Evolutionary conservation across 2,888 invertebrate species (phyloP).

Genomic region (Malthinus flaveolus): DNA sequence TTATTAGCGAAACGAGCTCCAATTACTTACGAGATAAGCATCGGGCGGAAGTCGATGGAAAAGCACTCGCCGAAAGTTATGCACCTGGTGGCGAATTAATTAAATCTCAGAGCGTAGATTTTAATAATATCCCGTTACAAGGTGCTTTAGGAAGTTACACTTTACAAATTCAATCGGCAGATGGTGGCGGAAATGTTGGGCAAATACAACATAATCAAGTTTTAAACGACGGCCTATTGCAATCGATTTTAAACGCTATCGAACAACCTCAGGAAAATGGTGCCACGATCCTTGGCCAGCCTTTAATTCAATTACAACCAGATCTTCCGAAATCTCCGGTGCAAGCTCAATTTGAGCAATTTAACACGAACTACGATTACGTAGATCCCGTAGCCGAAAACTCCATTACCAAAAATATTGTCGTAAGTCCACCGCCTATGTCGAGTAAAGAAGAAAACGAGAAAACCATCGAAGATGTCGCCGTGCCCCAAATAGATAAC

Average conservation of each 20-base stretch:
- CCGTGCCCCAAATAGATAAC: constrained; percentile 57
- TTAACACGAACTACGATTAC: constrained; percentile 38
- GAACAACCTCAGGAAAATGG: constrained; percentile 64
- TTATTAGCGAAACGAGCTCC: constrained; percentile 37
- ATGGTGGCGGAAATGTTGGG: constrained; percentile 53
- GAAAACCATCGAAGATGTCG: constrained; percentile 33
- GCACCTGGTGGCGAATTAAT: constrained; percentile 49
- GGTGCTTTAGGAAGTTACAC: constrained; percentile 69
- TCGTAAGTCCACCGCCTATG: constrained; percentile 53
- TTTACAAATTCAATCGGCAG: constrained; percentile 75
- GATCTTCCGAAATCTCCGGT: constrained; percentile 34
- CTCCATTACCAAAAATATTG: constrained; percentile 54
- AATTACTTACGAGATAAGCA: constrained; percentile 32
- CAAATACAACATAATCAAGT: constrained; percentile 72
- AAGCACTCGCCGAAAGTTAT: constrained; percentile 48
- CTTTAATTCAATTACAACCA: constrained; percentile 43
- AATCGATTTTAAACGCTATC: constrained; percentile 80
- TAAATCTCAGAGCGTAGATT: constrained; percentile 50
- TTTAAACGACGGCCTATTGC: constrained; percentile 75
- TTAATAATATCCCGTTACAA: constrained; percentile 58
- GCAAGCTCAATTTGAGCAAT: constrained; percentile 9
- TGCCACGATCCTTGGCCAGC: constrained; percentile 38
- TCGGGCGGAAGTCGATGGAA: constrained; percentile 43
- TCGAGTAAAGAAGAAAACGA: constrained; percentile 14
- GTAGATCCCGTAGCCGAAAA: constrained; percentile 45